Percentiles rank a stretch among this genome's conserved stretches.
phyloP scores from a whole-genome alignment of 1,140 invertebrate species.

The roundworm (Caenorhabditis elegans) region WBcel235 BX284605.5:13227501-13228000 shows the following conservation, averaged over 20 bases:
- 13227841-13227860: background rate
- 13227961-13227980: conserved; percentile 17
- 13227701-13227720: background rate
- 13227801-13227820: too few species aligned
- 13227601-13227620: background rate
- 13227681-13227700: background rate
- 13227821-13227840: too few species aligned
- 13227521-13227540: too few species aligned
- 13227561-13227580: too few species aligned
- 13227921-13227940: background rate
- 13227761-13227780: background rate
- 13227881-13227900: background rate
- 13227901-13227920: conserved; percentile 12
- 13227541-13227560: too few species aligned
- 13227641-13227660: too few species aligned
- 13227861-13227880: background rate
- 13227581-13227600: background rate
- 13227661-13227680: too few species aligned
- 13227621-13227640: too few species aligned
- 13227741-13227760: background rate
- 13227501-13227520: too few species aligned
- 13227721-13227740: conserved; percentile 10
- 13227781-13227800: conserved; percentile 14
- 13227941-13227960: background rate
- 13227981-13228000: background rate